Evolutionary conservation across 1,140 invertebrate species (phyloP), one percentile per base, ranked within the genome.

Genomic region (Penaeus indicus): DNA sequence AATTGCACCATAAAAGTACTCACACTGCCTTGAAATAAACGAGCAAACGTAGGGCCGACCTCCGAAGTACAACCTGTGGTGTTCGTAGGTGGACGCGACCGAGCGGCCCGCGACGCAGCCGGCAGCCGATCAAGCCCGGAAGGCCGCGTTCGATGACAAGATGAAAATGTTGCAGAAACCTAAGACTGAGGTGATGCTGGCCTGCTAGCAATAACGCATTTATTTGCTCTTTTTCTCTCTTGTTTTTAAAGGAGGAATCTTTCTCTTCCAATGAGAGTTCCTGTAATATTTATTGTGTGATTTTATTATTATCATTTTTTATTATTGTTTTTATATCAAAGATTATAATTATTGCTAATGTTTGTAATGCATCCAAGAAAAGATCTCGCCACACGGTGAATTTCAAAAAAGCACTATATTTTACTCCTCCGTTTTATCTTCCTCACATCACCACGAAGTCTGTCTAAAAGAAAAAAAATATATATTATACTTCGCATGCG

Each of bases 151-250:
- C 38, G 86, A 88, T 62, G 86, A 88, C 72, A 88, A 88, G 79
- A 88, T 88, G 86, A 88, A 83, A 88, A 72, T 61, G 27, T 38
- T 88, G 86, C 64, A 88, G 80, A 88, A 88, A 75, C 27, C 86
- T 16, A 83, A 72, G 38, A 54, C 69, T 61, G 86, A 88, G 86
- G 86, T 88, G 86, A 88, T 88, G 72, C 64, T 83, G 79, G 54
- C 60, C 61, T 60, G 72, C 32, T 27, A 67, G n/a, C 32, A 84
- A 47, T 42, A 16, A 67, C 77, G 42, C 54, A 27, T 27, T 8
- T n/a, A 82, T 72, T n/a, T 25, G 38, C 72, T 42, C 60, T 75
- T 88, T 72, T 25, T 61, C 61, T 16, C 63, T 79, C 47, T 83
- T 77, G 19, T 60, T 87, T 47, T 69, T 38, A 54, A 54, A 54